These are phyloP conservation scores for Linurgus olivaceus DNA, from an alignment of 2,797 vertebrate genomes.

Conservation along the genomic window DNA sequence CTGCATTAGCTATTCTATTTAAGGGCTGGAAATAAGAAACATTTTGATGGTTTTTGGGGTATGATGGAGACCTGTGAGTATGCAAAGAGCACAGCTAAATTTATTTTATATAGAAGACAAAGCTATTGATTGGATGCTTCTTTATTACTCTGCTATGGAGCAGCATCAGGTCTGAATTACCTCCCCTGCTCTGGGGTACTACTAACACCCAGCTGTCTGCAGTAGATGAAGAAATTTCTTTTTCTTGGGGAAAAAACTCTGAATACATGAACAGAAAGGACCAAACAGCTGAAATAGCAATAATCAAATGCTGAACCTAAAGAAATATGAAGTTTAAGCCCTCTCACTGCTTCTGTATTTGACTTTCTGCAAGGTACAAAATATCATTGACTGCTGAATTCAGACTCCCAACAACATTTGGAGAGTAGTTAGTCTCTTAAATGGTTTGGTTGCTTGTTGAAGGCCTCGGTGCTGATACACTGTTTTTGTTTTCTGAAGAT, in stretches of 20 bases:
- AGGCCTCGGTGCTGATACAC: not conserved
- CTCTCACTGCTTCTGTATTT: not conserved
- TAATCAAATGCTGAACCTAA: not conserved
- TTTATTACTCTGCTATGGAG: not conserved
- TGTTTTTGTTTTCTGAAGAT: not conserved
- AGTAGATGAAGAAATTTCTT: not conserved
- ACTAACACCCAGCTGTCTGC: not conserved
- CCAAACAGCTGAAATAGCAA: not conserved
- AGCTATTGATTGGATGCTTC: not conserved
- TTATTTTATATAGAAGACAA: not conserved
- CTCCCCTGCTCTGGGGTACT: not conserved
- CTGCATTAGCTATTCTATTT: not conserved
- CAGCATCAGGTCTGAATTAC: not conserved
- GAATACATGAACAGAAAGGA: not conserved
- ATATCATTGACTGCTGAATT: not conserved
- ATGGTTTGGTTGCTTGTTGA: not conserved
- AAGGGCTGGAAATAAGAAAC: not conserved
- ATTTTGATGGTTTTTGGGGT: not conserved
- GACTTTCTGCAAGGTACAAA: not conserved
- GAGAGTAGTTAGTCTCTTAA: not conserved
- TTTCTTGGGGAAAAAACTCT: not conserved
- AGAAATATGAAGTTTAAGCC: not conserved
- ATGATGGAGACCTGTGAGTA: not conserved
- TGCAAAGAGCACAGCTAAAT: not conserved
- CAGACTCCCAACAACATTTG: not conserved